Base-by-base conservation (phyloP, 2,888 invertebrate genomes). In the Chorisops tibialis region DNA sequence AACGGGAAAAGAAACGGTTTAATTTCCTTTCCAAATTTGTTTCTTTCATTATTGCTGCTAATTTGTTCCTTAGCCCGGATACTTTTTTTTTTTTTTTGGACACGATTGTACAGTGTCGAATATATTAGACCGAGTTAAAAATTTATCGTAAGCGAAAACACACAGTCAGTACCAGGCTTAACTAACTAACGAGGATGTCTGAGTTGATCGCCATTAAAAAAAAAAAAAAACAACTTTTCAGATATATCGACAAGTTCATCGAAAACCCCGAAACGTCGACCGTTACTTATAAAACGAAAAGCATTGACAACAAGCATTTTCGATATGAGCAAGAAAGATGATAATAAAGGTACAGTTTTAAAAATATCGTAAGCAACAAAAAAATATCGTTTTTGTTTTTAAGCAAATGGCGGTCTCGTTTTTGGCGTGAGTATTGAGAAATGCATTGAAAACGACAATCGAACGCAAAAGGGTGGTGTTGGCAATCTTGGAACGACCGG, bases 291-390 rank as follows among this genome's bases (percentile, higher is more conserved):
- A 67, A 95, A 93, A 78, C 83, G 91, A 74, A 92, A 93, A 74
- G 92, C 94, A 1, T 83, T 93, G 61, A 94, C 95, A 41, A 93
- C 93, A 0, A 87, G 91, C 62, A 88, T 93, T 79, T 91, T 93
- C 74, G 92, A 92, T 75, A 81, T 87, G 66, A 86, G 86, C 69
- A 83, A 86, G 68, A 85, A 83, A 68, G 89, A 88, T 63, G 89
- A 89, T 70, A 88, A 86, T 68, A 69, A 70, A 59, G 69, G 74
- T 75, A 21, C 35, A 18, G 19, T 19, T 49, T 19, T 49, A 9
- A 49, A 16, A 9, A n/a, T 21, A 43, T 37, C 37, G 37, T 11
- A 37, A 9, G 6, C 37, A 37, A 11, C 11, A 11, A 11, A 37
- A 37, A 37, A 37, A 37, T 9, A 37, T 6, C 6, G 37, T n/a